Conservation (phyloP, 2,113 vertebrate species). For the Bos indicus region DNA sequence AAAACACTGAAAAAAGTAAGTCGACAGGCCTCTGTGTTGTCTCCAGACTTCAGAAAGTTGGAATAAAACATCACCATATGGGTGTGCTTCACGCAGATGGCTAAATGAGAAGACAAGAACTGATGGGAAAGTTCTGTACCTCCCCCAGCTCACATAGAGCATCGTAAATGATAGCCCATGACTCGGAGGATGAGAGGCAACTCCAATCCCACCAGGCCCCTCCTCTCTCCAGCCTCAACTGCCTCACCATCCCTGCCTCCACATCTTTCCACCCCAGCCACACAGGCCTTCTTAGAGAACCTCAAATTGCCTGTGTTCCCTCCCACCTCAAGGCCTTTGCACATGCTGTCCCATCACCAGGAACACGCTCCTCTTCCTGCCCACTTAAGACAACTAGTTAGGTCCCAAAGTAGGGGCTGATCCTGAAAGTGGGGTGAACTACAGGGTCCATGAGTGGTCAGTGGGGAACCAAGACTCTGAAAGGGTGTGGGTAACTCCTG, state of each 20-base stretch:
- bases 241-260: neutral
- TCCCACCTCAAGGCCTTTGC: neutral
- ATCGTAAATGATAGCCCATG: neutral
- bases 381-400: neutral
- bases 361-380: neutral
- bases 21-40: neutral
- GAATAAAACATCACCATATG: neutral
- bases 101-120: neutral
- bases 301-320: neutral
- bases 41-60: neutral
- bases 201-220: neutral
- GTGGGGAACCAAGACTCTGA: neutral
- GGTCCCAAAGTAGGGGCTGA: neutral
- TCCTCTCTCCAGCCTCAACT: neutral
- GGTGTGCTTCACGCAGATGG: neutral
- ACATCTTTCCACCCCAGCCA: neutral
- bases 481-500: accelerated
- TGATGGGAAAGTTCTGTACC: neutral
- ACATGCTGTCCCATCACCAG: neutral
- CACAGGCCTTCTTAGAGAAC: neutral
- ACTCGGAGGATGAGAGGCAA: neutral
- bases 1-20: neutral
- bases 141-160: neutral
- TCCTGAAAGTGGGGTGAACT: neutral
- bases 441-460: neutral